Base-by-base conservation (phyloP, 2,888 invertebrate species). In the Heteromurus nitidus region DNA sequence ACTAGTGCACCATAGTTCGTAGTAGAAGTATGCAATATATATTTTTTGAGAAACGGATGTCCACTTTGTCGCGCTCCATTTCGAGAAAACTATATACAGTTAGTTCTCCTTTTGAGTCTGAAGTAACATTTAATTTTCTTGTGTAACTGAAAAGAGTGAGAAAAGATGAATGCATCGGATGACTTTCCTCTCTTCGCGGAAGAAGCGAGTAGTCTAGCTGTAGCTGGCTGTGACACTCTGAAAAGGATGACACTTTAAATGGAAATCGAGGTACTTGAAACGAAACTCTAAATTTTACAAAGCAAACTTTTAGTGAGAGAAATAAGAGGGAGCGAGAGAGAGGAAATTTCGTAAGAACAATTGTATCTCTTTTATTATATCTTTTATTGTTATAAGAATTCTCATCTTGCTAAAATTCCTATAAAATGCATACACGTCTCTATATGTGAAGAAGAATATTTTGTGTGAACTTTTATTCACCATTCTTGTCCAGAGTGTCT, bases 171-270 rank as follows among this genome's bases (percentile, higher is more conserved):
- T 28, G 20, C 9, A 22, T 69, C 50, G 13, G 20, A 44, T 60
- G 16, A 16, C 30, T 36, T 22, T 69, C 16, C 42, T n/a, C n/a
- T 44, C 42, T 68, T 18, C n/a, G 50, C 18, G 28, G 26, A n/a
- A n/a, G n/a, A n/a, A 11, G 30, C 20, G 18, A 3, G 42, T 16
- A 11, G 24, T 24, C 16, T 13, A 50, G 55, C 3, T 30, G 26
- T 53, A 11, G 31, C 36, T 67, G 74, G 16, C 22, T 44, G 58
- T 67, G 75, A 67, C 75, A 67, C 55, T 67, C 64, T 42, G 69
- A 69, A 77, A 69, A 60, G 79, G 47, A 70, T 79, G 72, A 55
- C 79, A 79, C 72, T 79, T 64, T 55, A 47, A 68, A 75, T 67
- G 67, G 50, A 42, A 64, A 31, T 31, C 28, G 30, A 58, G 42